Evolutionary conservation across 2,113 vertebrate species (phyloP).

Genomic region (human (Homo sapiens)): GRCh38 chr4:160567501-160568000

Average conservation of each 20-base stretch:
- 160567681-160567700: not conserved
- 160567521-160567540: not conserved
- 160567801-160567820: not conserved
- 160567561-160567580: not conserved
- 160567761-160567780: not conserved
- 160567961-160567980: not conserved
- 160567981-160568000: not conserved
- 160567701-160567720: not conserved
- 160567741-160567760: not conserved
- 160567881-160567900: not conserved
- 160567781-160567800: not conserved
- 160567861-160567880: not conserved
- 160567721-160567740: not conserved
- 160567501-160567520: not conserved
- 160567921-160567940: not conserved
- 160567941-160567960: not conserved
- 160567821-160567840: not conserved
- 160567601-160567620: not conserved
- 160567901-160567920: not conserved
- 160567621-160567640: not conserved
- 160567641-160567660: not conserved
- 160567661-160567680: not conserved
- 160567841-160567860: not conserved
- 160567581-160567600: not conserved
- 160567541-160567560: not conserved